Evolutionary conservation across 2,888 invertebrate genomes (phyloP).

Genomic region (Reticulitermes lucifugus): DNA sequence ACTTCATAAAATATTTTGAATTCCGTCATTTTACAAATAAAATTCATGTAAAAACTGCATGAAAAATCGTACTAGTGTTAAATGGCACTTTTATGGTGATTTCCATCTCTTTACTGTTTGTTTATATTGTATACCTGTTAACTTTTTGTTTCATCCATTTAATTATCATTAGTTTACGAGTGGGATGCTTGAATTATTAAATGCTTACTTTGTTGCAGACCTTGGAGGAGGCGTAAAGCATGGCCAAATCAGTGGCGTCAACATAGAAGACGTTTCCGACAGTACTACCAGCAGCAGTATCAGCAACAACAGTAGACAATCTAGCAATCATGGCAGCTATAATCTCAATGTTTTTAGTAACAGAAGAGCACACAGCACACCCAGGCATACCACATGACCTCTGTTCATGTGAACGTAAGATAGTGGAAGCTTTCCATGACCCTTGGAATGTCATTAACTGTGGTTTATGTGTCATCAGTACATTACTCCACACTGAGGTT

Average conservation of each 20-base stretch:
- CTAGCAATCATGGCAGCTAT: not conserved
- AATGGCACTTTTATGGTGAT: too few relatives aligned
- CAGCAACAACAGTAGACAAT: conserved; percentile 3
- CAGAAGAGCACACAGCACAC: not conserved
- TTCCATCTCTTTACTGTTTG: too few relatives aligned
- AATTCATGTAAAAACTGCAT: too few relatives aligned
- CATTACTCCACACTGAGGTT: not conserved
- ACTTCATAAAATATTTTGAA: too few relatives aligned
- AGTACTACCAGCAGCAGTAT: conserved; percentile 47
- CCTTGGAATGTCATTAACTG: not conserved
- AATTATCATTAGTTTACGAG: too few relatives aligned
- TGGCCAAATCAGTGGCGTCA: conserved; percentile 58
- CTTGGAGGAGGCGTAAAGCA: conserved; percentile 61
- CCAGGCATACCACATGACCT: not conserved
- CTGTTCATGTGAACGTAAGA: not conserved
- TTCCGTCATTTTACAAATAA: too few relatives aligned
- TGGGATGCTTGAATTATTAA: too few relatives aligned
- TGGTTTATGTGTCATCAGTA: not conserved
- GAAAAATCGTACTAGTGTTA: too few relatives aligned
- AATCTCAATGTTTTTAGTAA: not conserved
- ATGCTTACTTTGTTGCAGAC: conserved; percentile 56
- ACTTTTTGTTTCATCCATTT: too few relatives aligned
- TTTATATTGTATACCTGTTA: too few relatives aligned
- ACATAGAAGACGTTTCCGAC: conserved; percentile 52
- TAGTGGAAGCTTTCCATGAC: not conserved